Percentiles rank a stretch among this genome's conserved stretches.
Evolutionary conservation across 2,797 vertebrate species (phyloP).

Genomic region (Malacoctenus gilli): DNA sequence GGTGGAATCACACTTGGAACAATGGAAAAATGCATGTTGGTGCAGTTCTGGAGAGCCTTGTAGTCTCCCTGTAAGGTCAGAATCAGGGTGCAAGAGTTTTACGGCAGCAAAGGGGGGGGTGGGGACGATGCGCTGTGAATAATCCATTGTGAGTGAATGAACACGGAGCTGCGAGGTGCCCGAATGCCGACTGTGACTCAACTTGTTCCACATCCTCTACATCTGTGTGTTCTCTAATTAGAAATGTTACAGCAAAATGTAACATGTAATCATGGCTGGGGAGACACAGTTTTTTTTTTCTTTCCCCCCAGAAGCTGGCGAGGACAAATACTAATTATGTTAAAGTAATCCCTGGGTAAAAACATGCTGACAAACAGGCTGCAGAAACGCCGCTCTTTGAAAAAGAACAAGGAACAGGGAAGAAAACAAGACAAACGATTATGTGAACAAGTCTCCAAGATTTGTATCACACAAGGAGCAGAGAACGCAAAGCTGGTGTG

Average conservation of each 20-base stretch:
- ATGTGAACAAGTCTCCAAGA: neutral
- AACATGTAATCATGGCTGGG: conserved; percentile 67
- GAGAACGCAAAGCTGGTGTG: neutral
- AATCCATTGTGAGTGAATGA: conserved; percentile 1
- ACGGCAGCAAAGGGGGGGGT: neutral
- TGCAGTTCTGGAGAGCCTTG: conserved; percentile 46
- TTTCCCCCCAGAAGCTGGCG: conserved; percentile 42
- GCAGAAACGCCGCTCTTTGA: conserved; percentile 1
- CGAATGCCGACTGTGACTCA: conserved; percentile 56
- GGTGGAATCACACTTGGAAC: conserved; percentile 65
- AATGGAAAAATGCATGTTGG: conserved; percentile 73
- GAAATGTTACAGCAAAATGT: conserved; percentile 54
- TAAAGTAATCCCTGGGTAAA: conserved; percentile 23
- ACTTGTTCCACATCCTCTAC: conserved; percentile 66
- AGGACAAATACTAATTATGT: conserved; percentile 50
- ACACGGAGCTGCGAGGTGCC: conserved; percentile 3
- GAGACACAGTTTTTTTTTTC: conserved; percentile 47
- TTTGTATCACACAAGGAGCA: conserved; percentile 1
- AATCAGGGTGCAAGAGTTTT: conserved; percentile 38
- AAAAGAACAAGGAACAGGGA: too few relatives aligned
- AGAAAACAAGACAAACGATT: conserved; percentile 1
- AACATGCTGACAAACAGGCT: conserved; percentile 11
- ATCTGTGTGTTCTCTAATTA: conserved; percentile 69
- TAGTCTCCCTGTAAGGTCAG: conserved; percentile 54
- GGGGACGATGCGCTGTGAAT: neutral